A percentile compares a stretch with the other conserved stretches of the same genome.
Conservation (phyloP, 2,113 vertebrate genomes). For the Chaenocephalus aceratus region DNA sequence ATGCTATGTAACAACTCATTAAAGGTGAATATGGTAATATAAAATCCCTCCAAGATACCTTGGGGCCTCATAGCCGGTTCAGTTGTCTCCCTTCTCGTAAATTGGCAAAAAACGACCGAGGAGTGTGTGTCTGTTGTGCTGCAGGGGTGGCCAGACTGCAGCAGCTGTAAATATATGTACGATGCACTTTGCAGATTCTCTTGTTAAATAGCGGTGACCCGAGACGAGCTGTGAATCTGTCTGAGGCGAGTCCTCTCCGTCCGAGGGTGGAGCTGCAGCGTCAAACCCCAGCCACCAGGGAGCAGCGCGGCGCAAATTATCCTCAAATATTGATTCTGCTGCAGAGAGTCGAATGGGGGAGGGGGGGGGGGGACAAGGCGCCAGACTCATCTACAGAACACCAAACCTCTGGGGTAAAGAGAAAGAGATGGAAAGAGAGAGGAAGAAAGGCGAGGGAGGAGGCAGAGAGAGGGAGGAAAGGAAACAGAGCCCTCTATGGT, state of each 20-base stretch:
- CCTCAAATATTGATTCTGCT: slow-evolving; percentile 80
- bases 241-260: slow-evolving; percentile 13
- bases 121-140: slow-evolving; percentile 26
- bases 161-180: slow-evolving; percentile 43
- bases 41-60: slow-evolving; percentile 62
- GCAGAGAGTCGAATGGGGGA: slow-evolving; percentile 62
- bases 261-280: slow-evolving; percentile 49
- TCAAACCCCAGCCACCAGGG: slow-evolving; percentile 64
- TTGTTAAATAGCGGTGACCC: slow-evolving; percentile 48
- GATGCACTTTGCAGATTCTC: slow-evolving; percentile 37
- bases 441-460: background rate
- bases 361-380: slow-evolving; percentile 47
- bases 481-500: slow-evolving; percentile 32
- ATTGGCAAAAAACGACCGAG: slow-evolving; percentile 36
- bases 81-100: slow-evolving; percentile 43
- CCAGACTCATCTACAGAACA: slow-evolving; percentile 68
- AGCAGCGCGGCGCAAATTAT: slow-evolving; percentile 69
- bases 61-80: slow-evolving; percentile 37
- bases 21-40: slow-evolving; percentile 66
- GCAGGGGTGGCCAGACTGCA: slow-evolving; percentile 22
- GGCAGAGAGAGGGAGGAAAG: slow-evolving; percentile 7
- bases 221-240: slow-evolving; percentile 44
- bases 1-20: slow-evolving; percentile 62
- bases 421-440: background rate
- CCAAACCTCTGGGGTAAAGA: slow-evolving; percentile 43